phyloP scores from a whole-genome alignment of 1,140 invertebrate species.

The Pollicipes pollicipes region DNA sequence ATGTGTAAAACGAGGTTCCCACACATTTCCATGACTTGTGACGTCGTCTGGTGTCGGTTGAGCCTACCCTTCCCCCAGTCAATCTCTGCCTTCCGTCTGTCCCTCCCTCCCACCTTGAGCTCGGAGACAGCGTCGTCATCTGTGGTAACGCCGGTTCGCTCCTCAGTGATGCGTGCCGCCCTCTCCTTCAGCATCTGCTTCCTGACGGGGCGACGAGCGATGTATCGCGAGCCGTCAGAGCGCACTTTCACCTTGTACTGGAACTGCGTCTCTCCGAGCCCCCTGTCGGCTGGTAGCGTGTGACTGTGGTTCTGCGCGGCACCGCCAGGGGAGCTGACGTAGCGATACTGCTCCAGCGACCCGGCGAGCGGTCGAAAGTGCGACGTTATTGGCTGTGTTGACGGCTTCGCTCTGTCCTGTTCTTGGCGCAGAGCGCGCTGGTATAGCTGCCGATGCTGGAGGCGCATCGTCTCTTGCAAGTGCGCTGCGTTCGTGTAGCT shows the following conservation, averaged over 20 bases:
- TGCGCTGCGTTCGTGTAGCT: slow-evolving; percentile 58
- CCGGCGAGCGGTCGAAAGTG: neutral
- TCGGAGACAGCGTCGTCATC: slow-evolving; percentile 67
- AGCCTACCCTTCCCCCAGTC: neutral
- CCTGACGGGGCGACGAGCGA: slow-evolving; percentile 48
- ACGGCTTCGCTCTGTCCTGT: neutral
- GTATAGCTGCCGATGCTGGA: slow-evolving; percentile 47
- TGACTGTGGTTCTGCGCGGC: neutral
- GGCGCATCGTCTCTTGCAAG: slow-evolving; percentile 49
- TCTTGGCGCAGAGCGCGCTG: slow-evolving; percentile 28
- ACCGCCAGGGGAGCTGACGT: neutral
- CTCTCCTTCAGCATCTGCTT: slow-evolving; percentile 48
- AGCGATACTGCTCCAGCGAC: neutral
- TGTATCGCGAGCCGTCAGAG: slow-evolving; percentile 58
- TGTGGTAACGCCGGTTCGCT: slow-evolving; percentile 51
- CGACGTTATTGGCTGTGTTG: neutral
- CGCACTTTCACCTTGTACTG: slow-evolving; percentile 44
- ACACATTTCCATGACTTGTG: too few relatives aligned
- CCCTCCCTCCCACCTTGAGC: slow-evolving; percentile 36
- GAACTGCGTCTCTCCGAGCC: neutral
- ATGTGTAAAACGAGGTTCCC: too few relatives aligned
- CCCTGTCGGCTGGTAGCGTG: neutral
- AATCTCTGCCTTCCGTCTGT: too few relatives aligned
- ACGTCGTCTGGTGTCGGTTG: too few relatives aligned
- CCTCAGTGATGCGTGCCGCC: slow-evolving; percentile 46